Evolutionary conservation across 2,888 invertebrate genomes (phyloP).

Genomic region (Heliconius cydno): DNA sequence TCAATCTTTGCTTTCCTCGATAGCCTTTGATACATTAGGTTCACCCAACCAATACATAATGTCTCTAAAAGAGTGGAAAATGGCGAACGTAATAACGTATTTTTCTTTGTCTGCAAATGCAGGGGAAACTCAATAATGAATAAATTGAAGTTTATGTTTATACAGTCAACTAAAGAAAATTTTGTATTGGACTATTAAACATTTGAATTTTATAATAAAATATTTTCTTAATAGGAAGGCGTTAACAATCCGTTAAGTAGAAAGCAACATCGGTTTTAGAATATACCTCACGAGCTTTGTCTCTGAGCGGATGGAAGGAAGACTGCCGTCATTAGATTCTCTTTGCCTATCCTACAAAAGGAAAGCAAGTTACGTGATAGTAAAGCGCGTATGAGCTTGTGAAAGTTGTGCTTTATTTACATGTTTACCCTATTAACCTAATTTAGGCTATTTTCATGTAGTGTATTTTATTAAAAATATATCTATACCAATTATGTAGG

Average conservation of each 20-base stretch:
- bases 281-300: background rate
- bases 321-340: too few relatives aligned
- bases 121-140: background rate
- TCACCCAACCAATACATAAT: background rate
- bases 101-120: background rate
- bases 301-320: background rate
- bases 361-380: background rate
- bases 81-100: too few relatives aligned
- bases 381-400: too few relatives aligned
- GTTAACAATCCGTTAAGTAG: background rate
- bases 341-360: background rate
- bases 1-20: background rate
- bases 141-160: background rate
- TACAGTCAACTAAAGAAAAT: background rate
- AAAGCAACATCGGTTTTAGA: background rate
- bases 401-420: too few relatives aligned
- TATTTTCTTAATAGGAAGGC: too few relatives aligned
- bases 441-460: background rate
- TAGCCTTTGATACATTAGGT: background rate
- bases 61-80: background rate
- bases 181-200: background rate
- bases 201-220: background rate
- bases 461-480: background rate
- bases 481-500: too few relatives aligned
- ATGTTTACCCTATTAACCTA: too few relatives aligned